A percentile compares a stretch with the other conserved stretches of the same genome.
phyloP scores from a whole-genome alignment of 2,888 invertebrate genomes.

The Sphecodes monilicornis region DNA sequence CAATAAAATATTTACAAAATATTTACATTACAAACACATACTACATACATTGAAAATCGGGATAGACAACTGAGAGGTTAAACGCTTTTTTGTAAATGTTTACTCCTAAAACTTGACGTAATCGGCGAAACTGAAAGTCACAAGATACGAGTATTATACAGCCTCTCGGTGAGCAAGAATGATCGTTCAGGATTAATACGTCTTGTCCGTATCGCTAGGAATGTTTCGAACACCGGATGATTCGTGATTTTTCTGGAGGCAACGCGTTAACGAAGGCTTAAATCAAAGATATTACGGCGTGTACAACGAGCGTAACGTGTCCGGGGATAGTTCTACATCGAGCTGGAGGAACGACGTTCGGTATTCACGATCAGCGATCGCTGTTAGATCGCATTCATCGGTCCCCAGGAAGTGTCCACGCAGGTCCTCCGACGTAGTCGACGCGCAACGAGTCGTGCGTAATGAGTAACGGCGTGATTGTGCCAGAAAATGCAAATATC shows the following conservation, averaged over 20 bases:
- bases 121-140: background rate
- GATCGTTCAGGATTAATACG: background rate
- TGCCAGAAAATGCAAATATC: constrained; percentile 65
- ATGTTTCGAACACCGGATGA: background rate
- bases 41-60: too few relatives aligned
- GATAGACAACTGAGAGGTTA: too few relatives aligned
- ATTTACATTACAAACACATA: too few relatives aligned
- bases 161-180: background rate
- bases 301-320: constrained; percentile 46
- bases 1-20: too few relatives aligned
- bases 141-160: background rate
- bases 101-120: background rate
- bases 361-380: constrained; percentile 57
- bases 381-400: constrained; percentile 53
- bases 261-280: constrained; percentile 39
- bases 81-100: too few relatives aligned
- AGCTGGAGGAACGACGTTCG: constrained; percentile 34
- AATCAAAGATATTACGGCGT: constrained; percentile 51
- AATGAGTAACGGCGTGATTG: constrained; percentile 64
- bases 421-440: constrained; percentile 46
- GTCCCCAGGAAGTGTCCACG: constrained; percentile 51
- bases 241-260: background rate
- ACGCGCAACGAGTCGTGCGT: constrained; percentile 52
- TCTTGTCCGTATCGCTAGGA: background rate
- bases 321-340: constrained; percentile 26